These are phyloP conservation scores for Cataglyphis hispanica DNA, from an alignment of 1,140 invertebrate species.

Conservation along the genomic window DNA sequence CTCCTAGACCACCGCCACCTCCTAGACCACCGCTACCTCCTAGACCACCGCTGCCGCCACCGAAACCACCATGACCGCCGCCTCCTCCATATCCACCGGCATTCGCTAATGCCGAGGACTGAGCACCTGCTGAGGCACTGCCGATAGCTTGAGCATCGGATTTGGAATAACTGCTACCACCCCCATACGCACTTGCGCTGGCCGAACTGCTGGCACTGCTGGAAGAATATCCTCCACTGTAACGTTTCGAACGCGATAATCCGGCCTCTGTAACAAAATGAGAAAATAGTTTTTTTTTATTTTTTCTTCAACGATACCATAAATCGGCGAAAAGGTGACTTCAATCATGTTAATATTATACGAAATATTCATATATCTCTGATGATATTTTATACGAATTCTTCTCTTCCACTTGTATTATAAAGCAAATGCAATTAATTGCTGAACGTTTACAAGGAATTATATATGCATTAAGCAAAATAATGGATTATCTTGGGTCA, in stretches of 20 bases:
- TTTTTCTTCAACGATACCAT: neutral
- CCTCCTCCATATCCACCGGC: neutral
- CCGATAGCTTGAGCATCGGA: slow-evolving; percentile 64
- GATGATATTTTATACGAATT: neutral
- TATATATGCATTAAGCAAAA: slow-evolving; percentile 17
- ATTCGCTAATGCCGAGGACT: slow-evolving; percentile 61
- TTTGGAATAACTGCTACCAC: slow-evolving; percentile 61
- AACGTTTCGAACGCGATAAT: slow-evolving; percentile 26
- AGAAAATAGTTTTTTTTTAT: neutral
- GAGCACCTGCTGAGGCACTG: slow-evolving; percentile 53
- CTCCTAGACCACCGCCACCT: slow-evolving; percentile 21
- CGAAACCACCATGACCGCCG: neutral
- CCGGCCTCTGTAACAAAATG: slow-evolving; percentile 15
- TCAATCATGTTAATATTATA: neutral
- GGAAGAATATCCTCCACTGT: neutral
- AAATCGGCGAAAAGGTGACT: neutral
- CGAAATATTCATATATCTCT: neutral
- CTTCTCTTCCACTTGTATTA: neutral
- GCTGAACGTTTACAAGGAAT: slow-evolving; percentile 3
- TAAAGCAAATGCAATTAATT: neutral
- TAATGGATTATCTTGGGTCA: slow-evolving; percentile 38
- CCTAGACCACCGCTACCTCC: neutral
- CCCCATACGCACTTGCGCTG: slow-evolving; percentile 8
- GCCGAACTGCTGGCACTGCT: slow-evolving; percentile 70
- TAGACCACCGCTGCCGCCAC: slow-evolving; percentile 22